A percentile compares a stretch with the other conserved stretches of the same genome.
phyloP scores from a whole-genome alignment of 2,797 vertebrate genomes.

The Lates japonicus region DNA sequence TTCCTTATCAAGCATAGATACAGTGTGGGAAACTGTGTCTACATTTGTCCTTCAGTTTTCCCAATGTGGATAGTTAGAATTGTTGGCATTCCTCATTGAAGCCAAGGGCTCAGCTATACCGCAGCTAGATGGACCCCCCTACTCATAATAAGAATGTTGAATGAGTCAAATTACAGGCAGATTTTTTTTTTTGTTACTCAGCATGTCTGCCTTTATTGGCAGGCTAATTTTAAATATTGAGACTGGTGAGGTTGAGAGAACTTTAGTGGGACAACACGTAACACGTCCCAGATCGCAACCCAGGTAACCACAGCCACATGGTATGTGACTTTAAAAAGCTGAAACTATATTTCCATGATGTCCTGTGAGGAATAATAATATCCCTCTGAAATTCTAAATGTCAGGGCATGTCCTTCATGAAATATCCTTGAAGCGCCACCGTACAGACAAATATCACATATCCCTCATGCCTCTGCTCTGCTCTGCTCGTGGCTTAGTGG shows the following conservation, averaged over 20 bases:
- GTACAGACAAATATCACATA: constrained; percentile 5
- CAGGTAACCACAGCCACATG: not conserved
- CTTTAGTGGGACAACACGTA: not conserved
- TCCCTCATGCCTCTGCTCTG: constrained; percentile 16
- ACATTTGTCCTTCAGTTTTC: constrained; percentile 59
- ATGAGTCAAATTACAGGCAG: no score
- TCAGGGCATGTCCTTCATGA: constrained; percentile 14
- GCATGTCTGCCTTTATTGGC: not conserved
- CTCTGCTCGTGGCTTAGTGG: constrained; percentile 3
- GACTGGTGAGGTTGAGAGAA: not conserved
- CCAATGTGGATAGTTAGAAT: constrained; percentile 61
- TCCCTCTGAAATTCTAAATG: constrained; percentile 9
- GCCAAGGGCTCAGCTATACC: constrained; percentile 49
- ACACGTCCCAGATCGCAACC: constrained; percentile 9
- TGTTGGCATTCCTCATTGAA: constrained; percentile 70
- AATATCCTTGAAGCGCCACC: constrained; percentile 6
- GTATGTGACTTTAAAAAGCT: constrained; percentile 19
- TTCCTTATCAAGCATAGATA: constrained; percentile 47
- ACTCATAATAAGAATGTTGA: not conserved
- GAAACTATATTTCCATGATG: not conserved
- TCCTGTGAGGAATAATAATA: constrained; percentile 7
- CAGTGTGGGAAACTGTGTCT: constrained; percentile 66
- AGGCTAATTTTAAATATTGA: constrained; percentile 8
- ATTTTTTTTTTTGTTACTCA: constrained; percentile 8
- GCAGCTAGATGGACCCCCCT: constrained; percentile 15